Conservation (phyloP, 1,140 invertebrate species). For the Bathynomus jamesi region DNA sequence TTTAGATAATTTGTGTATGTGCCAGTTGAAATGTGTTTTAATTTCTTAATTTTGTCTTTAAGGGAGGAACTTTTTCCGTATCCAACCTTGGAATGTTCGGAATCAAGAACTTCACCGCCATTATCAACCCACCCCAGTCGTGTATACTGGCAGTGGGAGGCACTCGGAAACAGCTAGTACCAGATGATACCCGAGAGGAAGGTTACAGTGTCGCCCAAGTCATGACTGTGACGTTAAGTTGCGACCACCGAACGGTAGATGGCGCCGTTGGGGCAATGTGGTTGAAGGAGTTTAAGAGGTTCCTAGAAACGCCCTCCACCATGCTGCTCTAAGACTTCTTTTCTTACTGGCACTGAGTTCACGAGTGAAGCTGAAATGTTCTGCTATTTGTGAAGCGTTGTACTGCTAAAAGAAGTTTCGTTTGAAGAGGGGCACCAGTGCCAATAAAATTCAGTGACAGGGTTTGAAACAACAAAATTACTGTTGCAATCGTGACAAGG, state of each 20-base stretch:
- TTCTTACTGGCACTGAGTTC: too few relatives aligned
- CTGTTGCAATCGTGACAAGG: too few relatives aligned
- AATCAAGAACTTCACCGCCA: constrained; percentile 58
- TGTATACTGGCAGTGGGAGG: constrained; percentile 60
- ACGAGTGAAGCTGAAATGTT: too few relatives aligned
- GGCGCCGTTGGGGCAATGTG: constrained; percentile 63
- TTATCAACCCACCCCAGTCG: constrained; percentile 62
- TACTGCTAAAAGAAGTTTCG: too few relatives aligned
- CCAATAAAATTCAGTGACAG: too few relatives aligned
- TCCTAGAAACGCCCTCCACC: constrained; percentile 55
- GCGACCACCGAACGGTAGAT: constrained; percentile 65
- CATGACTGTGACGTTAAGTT: constrained; percentile 59
- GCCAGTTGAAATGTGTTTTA: too few relatives aligned
- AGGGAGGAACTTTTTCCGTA: constrained; percentile 67
- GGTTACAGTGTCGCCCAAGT: constrained; percentile 49
- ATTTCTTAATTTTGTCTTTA: too few relatives aligned
- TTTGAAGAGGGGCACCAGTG: too few relatives aligned
- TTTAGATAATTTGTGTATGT: too few relatives aligned
- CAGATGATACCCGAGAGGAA: constrained; percentile 41
- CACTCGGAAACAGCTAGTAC: constrained; percentile 50
- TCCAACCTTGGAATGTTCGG: constrained; percentile 99
- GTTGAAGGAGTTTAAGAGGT: constrained; percentile 56
- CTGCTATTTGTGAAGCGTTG: too few relatives aligned
- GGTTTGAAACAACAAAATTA: too few relatives aligned
- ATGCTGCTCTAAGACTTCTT: constrained; percentile 62